Base-by-base conservation (phyloP, 2,888 invertebrate species). In the Horisme vitalbata region DNA sequence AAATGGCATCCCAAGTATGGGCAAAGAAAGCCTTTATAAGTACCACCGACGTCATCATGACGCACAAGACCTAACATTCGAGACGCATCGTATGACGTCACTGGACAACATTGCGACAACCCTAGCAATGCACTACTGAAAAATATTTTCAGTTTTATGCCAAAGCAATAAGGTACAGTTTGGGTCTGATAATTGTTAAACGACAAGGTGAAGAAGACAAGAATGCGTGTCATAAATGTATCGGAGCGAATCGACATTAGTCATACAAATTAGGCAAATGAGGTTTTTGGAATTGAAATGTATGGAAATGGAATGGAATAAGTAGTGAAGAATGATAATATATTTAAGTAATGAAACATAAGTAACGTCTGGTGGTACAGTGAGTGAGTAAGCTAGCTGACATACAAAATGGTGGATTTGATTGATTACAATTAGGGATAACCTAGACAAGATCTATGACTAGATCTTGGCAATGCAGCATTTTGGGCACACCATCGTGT, bases 81-180 rank as follows among this genome's bases (percentile, higher is more conserved):
- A 64, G 64, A 60, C 72, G 73, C 71, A 72, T 75, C 78, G 68
- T 65, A 56, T 79, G 73, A 83, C 83, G 80, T 83, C 81, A 77
- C 64, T 49, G 57, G 59, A 55, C 51, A 33, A 51, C 54, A 52
- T 53, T 49, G 52, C 34, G 49, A 46, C 54, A 30, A 48, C 11
- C 31, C 30, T 45, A 52, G 21, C 14, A 11, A 41, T 26, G 12
- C 37, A 32, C 9, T 13, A 10, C 37, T 21, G 33, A 41, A 43
- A 37, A 23, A 23, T 10, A 39, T 3, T 24, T 12, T 30, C 33
- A 33, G 28, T 15, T 21, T 11, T 45, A 44, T 12, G 1, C 7
- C 21, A n/a, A 35, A 21, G 30, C 0, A 4, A 27, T 50, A 50
- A 10, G 10, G 39, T 34, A 26, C 31, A 35, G 0, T 44, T 32